These are phyloP conservation scores for Montipora capricornis DNA, from an alignment of 64 coral and sea anemone genomes.

Conservation along the genomic window DNA sequence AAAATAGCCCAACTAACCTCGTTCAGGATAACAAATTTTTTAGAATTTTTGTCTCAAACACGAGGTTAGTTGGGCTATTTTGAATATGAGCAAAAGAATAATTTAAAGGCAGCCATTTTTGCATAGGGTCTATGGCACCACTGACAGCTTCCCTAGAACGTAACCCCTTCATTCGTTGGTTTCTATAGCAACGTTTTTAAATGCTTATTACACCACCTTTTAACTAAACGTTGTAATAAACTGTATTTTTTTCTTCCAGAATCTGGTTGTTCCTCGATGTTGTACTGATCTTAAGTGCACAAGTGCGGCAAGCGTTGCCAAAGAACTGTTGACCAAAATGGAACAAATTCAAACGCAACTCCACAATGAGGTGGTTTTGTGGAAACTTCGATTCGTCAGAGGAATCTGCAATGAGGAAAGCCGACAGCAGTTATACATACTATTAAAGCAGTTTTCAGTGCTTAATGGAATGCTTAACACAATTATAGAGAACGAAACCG, in stretches of 20 bases:
- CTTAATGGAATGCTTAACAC: constrained; percentile 38
- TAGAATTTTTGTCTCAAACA: no score
- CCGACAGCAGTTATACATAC: constrained; percentile 32
- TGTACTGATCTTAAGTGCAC: constrained; percentile 9
- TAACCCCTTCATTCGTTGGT: no score
- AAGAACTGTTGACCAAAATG: constrained; percentile 42
- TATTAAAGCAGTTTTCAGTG: constrained; percentile 21
- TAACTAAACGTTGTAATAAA: no score
- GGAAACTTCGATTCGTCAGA: constrained; percentile 42
- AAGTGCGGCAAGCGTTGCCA: constrained; percentile 2
- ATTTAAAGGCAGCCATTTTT: no score
- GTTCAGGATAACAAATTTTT: no score
- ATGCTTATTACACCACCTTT: not conserved
- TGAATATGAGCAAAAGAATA: no score
- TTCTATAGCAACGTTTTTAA: not conserved
- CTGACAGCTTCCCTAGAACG: no score
- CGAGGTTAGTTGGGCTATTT: no score
- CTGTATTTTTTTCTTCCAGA: not conserved
- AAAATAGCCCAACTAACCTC: no score
- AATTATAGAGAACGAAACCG: constrained; percentile 40
- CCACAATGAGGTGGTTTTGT: constrained; percentile 61
- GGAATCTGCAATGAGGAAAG: constrained; percentile 45
- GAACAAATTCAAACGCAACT: constrained; percentile 64
- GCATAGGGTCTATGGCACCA: no score
- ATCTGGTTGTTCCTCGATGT: not conserved